phyloP scores from a whole-genome alignment of 1,140 invertebrate genomes.

The Atopsyche davidsoni region DNA sequence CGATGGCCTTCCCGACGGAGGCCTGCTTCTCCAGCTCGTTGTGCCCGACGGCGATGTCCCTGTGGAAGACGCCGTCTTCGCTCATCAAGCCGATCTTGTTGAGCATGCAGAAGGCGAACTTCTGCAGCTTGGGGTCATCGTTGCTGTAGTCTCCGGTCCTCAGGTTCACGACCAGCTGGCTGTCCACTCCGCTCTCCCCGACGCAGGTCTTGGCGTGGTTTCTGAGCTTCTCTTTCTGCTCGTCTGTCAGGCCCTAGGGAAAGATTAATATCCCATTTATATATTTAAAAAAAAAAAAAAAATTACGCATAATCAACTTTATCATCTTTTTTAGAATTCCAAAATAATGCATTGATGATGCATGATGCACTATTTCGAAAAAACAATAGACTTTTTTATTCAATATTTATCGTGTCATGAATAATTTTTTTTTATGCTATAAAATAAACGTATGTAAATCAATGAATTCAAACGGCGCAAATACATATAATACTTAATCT shows the following conservation, averaged over 20 bases:
- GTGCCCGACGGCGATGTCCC: conserved; percentile 19
- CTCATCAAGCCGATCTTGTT: conserved; percentile 21
- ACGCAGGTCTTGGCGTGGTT: conserved; percentile 18
- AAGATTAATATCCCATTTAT: too few species aligned
- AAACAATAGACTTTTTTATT: too few species aligned
- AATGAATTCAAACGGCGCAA: too few species aligned
- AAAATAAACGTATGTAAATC: too few species aligned
- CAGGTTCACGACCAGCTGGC: conserved; percentile 13
- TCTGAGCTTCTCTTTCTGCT: conserved; percentile 21
- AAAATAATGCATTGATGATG: too few species aligned
- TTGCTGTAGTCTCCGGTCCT: conserved; percentile 17
- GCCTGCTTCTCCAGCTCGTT: background rate
- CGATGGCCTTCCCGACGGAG: conserved; percentile 12
- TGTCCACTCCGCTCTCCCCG: conserved; percentile 18
- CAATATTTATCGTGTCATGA: too few species aligned
- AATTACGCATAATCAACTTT: too few species aligned
- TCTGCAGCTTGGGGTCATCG: conserved; percentile 14
- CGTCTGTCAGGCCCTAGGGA: conserved; percentile 22
- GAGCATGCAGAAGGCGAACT: conserved; percentile 22
- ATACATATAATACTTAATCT: too few species aligned
- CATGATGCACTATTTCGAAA: too few species aligned
- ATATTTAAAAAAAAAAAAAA: too few species aligned
- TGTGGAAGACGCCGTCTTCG: conserved; percentile 20
- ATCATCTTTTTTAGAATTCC: too few species aligned
- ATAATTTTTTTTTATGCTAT: too few species aligned